These are phyloP conservation scores for Ageneiosus marmoratus DNA, from an alignment of 2,113 vertebrate genomes.

Conservation along the genomic window DNA sequence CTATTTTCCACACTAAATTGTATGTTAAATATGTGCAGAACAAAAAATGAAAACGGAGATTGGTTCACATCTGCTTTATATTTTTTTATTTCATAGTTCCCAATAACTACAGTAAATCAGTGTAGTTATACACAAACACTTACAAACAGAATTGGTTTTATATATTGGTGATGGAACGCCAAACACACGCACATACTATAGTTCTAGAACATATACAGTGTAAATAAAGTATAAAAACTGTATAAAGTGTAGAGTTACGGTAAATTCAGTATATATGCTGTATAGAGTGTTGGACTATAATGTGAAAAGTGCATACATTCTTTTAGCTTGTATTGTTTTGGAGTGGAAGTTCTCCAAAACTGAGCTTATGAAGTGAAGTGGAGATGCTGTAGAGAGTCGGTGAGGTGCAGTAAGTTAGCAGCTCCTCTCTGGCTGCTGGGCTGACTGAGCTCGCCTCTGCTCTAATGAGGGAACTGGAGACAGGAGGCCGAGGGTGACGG, in stretches of 20 bases:
- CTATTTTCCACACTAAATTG: conserved; percentile 1
- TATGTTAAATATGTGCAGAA: not conserved
- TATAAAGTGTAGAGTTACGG: not conserved
- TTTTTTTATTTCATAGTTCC: not conserved
- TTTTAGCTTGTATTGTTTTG: conserved; percentile 1
- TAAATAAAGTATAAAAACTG: no score
- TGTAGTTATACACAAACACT: not conserved
- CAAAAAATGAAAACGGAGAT: not conserved
- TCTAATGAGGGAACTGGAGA: conserved; percentile 54
- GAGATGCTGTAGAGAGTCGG: conserved; percentile 41
- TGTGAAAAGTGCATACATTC: not conserved
- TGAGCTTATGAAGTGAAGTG: conserved; percentile 27
- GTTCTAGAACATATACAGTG: no score
- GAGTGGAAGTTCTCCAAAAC: conserved; percentile 24
- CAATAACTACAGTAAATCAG: not conserved
- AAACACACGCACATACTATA: not conserved
- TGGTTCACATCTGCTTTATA: conserved; percentile 12
- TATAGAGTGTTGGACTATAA: not conserved
- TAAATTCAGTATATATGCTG: not conserved
- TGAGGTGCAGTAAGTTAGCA: conserved; percentile 22
- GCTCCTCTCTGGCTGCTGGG: conserved; percentile 34
- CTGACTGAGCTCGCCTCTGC: conserved; percentile 40
- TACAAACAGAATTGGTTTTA: not conserved
- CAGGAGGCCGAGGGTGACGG: conserved; percentile 40
- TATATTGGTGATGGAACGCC: not conserved